Evolutionary conservation across 2,797 vertebrate species (phyloP).

Genomic region (Lepidocolaptes lacrymiger): DNA sequence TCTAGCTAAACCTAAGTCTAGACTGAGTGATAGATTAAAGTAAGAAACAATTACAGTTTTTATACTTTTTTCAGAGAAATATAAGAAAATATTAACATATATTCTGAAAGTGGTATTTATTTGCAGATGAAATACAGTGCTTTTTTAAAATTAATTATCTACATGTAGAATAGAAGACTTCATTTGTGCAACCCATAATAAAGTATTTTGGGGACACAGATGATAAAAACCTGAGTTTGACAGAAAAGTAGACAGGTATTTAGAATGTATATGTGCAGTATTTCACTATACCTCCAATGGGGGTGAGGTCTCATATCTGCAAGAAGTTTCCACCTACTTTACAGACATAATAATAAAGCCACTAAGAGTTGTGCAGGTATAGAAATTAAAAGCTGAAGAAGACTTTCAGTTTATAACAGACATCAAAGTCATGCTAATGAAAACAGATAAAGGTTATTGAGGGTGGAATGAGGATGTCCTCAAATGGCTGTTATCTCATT

Average conservation of each 20-base stretch:
- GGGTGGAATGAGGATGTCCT: background rate
- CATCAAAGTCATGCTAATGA: background rate
- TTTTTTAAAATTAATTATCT: background rate
- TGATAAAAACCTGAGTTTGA: background rate
- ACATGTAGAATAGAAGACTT: background rate
- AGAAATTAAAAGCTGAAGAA: background rate
- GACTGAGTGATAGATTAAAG: constrained; percentile 85
- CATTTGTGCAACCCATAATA: background rate
- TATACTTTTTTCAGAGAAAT: background rate
- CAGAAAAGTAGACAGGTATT: background rate
- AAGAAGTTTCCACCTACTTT: background rate
- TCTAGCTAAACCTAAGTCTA: constrained; percentile 83
- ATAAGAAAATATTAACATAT: background rate
- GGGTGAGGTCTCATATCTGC: background rate
- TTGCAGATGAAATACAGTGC: background rate
- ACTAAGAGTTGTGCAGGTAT: background rate
- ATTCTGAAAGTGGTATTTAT: background rate
- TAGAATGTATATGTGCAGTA: background rate
- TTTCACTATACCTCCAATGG: background rate
- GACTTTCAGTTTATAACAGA: background rate
- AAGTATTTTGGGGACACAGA: background rate
- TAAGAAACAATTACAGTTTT: constrained; percentile 46
- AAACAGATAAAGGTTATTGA: background rate
- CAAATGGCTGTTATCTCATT: background rate
- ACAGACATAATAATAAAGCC: background rate